Evolutionary conservation across 2,113 vertebrate genomes (phyloP).

Genomic region (Genyomyrus donnyi): DNA sequence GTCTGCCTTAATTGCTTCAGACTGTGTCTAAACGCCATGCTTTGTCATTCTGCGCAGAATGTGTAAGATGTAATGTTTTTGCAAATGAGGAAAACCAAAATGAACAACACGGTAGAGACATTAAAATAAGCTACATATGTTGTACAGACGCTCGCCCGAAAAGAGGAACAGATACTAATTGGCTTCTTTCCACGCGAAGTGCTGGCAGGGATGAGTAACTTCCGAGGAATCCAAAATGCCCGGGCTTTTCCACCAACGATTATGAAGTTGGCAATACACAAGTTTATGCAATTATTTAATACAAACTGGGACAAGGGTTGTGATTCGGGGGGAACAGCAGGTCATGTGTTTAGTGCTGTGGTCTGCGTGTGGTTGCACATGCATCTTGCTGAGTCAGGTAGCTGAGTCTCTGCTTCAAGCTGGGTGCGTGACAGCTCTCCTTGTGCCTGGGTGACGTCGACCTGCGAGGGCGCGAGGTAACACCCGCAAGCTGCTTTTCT

Average conservation of each 20-base stretch:
- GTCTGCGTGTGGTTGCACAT: background rate
- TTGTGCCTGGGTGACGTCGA: background rate
- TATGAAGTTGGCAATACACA: background rate
- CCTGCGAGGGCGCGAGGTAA: too few species aligned
- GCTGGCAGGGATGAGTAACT: background rate
- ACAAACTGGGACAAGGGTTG: background rate
- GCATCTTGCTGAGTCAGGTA: background rate
- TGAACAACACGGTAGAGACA: background rate
- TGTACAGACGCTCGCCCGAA: background rate
- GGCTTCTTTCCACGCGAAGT: background rate
- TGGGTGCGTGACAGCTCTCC: background rate
- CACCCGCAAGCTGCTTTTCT: background rate
- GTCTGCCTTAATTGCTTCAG: background rate
- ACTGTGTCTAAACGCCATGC: background rate
- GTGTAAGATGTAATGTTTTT: background rate
- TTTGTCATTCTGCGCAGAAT: background rate
- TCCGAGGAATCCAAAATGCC: background rate
- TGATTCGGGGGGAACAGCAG: background rate
- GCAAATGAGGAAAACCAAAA: background rate
- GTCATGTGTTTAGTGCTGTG: background rate
- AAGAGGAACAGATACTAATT: background rate
- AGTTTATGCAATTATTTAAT: background rate
- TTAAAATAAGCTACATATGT: background rate
- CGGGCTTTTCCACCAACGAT: background rate
- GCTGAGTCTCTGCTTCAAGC: background rate